Evolutionary conservation across 2,888 invertebrate genomes (phyloP).

Genomic region (Ormyrus labotus): DNA sequence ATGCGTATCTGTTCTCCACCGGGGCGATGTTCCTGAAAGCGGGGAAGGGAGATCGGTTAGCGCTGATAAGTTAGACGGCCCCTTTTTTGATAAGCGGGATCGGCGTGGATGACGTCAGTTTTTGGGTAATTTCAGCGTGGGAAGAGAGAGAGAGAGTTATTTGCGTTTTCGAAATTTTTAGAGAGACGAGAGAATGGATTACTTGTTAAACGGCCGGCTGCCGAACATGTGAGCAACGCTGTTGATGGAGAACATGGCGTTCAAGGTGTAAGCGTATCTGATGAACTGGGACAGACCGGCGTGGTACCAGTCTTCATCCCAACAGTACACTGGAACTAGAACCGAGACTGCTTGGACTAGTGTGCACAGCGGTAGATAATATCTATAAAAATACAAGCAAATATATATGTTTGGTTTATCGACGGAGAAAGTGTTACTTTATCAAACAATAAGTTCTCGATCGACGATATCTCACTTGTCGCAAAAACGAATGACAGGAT

Average conservation of each 20-base stretch:
- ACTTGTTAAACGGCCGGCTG: constrained; percentile 61
- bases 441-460: no score
- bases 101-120: no score
- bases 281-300: constrained; percentile 80
- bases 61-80: no score
- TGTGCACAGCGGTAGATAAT: constrained; percentile 77
- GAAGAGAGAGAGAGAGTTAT: not conserved
- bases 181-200: not conserved
- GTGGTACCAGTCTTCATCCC: constrained; percentile 81
- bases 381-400: not conserved
- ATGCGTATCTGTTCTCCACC: constrained; percentile 73
- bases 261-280: constrained; percentile 81
- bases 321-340: constrained; percentile 81
- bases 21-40: constrained; percentile 60
- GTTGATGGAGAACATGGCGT: constrained; percentile 90
- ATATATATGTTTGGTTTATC: not conserved
- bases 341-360: constrained; percentile 81
- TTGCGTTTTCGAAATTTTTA: not conserved
- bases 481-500: constrained; percentile 85
- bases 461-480: constrained; percentile 78
- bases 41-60: not conserved
- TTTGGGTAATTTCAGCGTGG: no score
- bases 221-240: constrained; percentile 81
- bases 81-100: no score
- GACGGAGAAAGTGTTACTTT: no score